Conservation (phyloP, 2,113 vertebrate genomes). For the Anas platyrhynchos region DNA sequence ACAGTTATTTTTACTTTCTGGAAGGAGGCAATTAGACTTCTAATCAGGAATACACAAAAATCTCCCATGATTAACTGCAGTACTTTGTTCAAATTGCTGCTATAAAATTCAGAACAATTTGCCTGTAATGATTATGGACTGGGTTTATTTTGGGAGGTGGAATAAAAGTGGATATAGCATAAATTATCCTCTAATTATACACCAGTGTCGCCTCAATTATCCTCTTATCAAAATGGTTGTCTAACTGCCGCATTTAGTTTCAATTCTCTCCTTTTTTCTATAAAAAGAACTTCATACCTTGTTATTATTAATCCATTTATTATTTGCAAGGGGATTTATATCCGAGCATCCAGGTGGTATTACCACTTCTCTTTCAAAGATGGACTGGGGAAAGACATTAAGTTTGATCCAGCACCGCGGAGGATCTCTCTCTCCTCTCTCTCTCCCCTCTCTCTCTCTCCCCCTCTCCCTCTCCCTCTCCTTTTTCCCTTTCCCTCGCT, state of each 20-base stretch:
- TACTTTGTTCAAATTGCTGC: constrained; percentile 98
- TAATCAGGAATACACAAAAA: constrained; percentile 96
- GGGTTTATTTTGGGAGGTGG: constrained; percentile 99
- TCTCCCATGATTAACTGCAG: constrained; percentile 97
- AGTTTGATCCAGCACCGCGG: constrained; percentile 66
- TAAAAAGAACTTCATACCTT: constrained; percentile 99
- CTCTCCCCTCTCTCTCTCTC: not conserved
- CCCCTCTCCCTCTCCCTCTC: not conserved
- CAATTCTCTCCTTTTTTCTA: constrained; percentile 98
- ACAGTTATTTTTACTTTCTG: constrained; percentile 88
- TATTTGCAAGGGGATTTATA: constrained; percentile 99
- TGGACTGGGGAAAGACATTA: constrained; percentile 84
- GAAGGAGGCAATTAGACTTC: constrained; percentile 94
- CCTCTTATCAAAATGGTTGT: constrained; percentile 99
- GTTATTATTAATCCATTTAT: constrained; percentile 99
- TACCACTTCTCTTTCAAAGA: constrained; percentile 90
- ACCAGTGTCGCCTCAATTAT: constrained; percentile 99
- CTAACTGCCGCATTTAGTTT: constrained; percentile 99
- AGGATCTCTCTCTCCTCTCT: constrained; percentile 22
- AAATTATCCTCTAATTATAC: constrained; percentile 99
- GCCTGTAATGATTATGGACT: constrained; percentile 99
- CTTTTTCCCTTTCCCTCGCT: constrained; percentile 10
- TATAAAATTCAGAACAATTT: constrained; percentile 99
- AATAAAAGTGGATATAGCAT: constrained; percentile 99
- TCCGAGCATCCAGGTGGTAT: constrained; percentile 92